Evolutionary conservation across 2,888 invertebrate species (phyloP), one percentile per base, ranked within the genome.

Genomic region (Reticulitermes lucifugus): DNA sequence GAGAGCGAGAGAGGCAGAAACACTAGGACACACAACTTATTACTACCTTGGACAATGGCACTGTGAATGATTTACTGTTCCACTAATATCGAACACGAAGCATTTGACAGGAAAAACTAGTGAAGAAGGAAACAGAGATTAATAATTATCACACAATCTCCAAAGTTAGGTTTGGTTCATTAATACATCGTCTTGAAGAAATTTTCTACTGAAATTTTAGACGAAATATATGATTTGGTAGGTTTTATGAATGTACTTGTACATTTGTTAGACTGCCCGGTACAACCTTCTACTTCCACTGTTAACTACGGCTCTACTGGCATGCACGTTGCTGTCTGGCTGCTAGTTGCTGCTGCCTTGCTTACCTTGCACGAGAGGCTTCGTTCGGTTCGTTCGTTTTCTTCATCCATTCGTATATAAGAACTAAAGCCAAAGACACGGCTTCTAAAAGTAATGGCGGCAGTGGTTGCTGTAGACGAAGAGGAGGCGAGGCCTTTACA

Each of bases 391-490:
- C 25, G 46, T 55, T 41, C 43, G 21, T 77, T 77, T 46, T n/a
- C 46, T 65, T 46, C 65, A 46, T 81, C 81, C 81, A 65, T 81
- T 70, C 81, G 81, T 81, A 55, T 35, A 55, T 80, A 60, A 41
- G 70, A 81, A 65, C 60, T 70, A 43, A 81, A 81, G 81, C 85
- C 55, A 75, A 82, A 75, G 59, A 82, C 85, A 83, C 85, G 85
- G 77, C 85, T 85, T 43, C 55, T 75, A 73, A 70, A 70, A 59
- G 79, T 85, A 85, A 85, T 85, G 85, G 85, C 85, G 85, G 81
- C 85, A 55, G 70, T 81, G 81, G 80, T n/a, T 65, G 65, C 25
- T 25, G 75, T 60, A 79, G 60, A 65, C 41, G 59, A 77, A 59
- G 82, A 82, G 73, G 85, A 85, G 85, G 85, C 85, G 85, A 85